Evolutionary conservation across 2,113 vertebrate species (phyloP).

Genomic region (Hippocampus zosterae): DNA sequence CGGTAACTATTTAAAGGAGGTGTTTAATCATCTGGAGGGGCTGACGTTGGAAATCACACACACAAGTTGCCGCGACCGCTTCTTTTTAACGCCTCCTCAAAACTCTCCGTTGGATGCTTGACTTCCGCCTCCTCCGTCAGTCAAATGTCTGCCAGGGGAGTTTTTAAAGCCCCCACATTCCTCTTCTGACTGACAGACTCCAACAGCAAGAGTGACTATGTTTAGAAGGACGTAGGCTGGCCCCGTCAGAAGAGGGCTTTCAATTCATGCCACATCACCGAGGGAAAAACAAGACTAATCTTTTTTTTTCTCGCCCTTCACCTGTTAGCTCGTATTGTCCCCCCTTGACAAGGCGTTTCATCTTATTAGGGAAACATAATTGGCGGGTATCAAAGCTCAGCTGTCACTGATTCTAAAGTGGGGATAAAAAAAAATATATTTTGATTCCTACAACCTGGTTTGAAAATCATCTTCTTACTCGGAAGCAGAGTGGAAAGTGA

Average conservation of each 20-base stretch:
- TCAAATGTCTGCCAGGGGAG: constrained; percentile 4
- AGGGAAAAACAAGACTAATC: neutral
- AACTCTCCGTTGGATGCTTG: neutral
- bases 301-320: neutral
- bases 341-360: neutral
- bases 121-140: constrained; percentile 3
- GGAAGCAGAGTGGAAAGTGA: too few relatives aligned
- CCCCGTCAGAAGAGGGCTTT: neutral
- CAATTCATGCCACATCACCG: neutral
- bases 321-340: neutral
- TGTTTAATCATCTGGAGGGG: too few relatives aligned
- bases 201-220: neutral
- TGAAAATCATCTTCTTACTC: neutral
- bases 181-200: constrained; percentile 4
- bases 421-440: too few relatives aligned
- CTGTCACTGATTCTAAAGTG: too few relatives aligned
- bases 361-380: too few relatives aligned
- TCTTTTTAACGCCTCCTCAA: neutral
- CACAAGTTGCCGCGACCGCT: neutral
- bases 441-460: neutral
- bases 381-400: too few relatives aligned
- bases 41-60: too few relatives aligned
- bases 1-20: too few relatives aligned
- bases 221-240: constrained; percentile 4
- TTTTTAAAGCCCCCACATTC: constrained; percentile 7